These are phyloP conservation scores for Paragorgia papillata DNA, from an alignment of 92 coral and sea anemone genomes.

Conservation along the genomic window DNA sequence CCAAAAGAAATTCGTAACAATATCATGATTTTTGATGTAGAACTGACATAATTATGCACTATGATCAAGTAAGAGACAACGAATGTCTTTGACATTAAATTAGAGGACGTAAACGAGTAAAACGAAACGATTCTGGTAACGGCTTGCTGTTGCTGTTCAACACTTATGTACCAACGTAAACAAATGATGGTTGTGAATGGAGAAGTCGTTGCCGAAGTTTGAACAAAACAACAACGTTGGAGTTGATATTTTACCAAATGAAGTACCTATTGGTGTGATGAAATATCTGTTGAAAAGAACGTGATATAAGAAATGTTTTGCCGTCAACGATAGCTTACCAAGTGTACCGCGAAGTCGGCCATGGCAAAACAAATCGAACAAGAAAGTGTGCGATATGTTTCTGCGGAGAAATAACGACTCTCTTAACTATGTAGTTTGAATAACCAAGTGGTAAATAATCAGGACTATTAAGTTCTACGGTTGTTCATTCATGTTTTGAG, in stretches of 20 bases:
- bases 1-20: slow-evolving; percentile 2
- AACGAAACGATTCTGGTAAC: neutral
- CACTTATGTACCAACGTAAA: neutral
- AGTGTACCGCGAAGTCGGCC: neutral
- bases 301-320: neutral
- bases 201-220: neutral
- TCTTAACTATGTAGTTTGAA: neutral
- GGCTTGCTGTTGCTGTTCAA: neutral
- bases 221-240: neutral
- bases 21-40: slow-evolving; percentile 38
- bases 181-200: slow-evolving; percentile 2
- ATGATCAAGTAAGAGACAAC: slow-evolving; percentile 30
- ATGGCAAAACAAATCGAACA: neutral
- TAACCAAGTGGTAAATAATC: neutral
- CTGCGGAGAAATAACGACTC: neutral
- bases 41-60: slow-evolving; percentile 26
- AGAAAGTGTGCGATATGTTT: neutral
- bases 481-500: neutral
- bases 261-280: neutral
- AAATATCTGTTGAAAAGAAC: neutral
- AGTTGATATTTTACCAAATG: neutral
- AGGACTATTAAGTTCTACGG: neutral
- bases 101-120: neutral
- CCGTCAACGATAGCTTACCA: neutral
- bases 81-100: slow-evolving; percentile 35